Percentiles rank a stretch among this genome's conserved stretches.
Evolutionary conservation across 2,888 invertebrate genomes (phyloP).

Genomic region (Drosophila anomelani): DNA sequence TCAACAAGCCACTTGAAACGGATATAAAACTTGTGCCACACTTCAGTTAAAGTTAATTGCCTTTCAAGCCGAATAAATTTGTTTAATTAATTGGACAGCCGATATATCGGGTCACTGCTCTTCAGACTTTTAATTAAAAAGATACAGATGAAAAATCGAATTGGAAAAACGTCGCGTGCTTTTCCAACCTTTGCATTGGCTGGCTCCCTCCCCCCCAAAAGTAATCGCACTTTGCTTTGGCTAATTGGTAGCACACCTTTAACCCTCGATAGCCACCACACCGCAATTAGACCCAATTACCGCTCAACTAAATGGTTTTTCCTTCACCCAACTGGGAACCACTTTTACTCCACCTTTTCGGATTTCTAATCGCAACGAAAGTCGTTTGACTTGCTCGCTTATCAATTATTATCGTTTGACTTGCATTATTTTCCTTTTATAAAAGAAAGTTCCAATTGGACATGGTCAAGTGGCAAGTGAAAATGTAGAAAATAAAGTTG

Average conservation of each 20-base stretch:
- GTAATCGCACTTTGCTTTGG: constrained; percentile 56
- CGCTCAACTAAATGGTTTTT: constrained; percentile 41
- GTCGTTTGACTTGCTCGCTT: constrained; percentile 43
- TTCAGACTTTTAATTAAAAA: constrained; percentile 43
- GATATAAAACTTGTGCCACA: constrained; percentile 26
- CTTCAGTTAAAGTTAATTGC: constrained; percentile 32
- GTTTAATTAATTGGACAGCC: constrained; percentile 48
- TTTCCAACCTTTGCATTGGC: constrained; percentile 24
- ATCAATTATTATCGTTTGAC: constrained; percentile 52
- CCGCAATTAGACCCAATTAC: constrained; percentile 66
- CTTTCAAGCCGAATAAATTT: constrained; percentile 42
- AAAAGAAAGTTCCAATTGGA: constrained; percentile 31
- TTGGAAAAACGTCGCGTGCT: constrained; percentile 41
- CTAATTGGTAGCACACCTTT: constrained; percentile 72
- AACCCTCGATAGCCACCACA: constrained; percentile 48
- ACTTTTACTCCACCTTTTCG: constrained; percentile 47
- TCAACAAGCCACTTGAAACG: constrained; percentile 37
- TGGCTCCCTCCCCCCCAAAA: constrained; percentile 37
- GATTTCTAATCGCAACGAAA: constrained; percentile 62
- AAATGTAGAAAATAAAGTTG: background rate
- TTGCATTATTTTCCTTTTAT: constrained; percentile 7
- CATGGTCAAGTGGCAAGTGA: constrained; percentile 10
- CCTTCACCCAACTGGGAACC: constrained; percentile 14
- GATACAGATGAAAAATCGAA: constrained; percentile 21
- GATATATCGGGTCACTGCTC: constrained; percentile 21